phyloP scores from a whole-genome alignment of 2,888 invertebrate genomes.

The Scrobipalpa costella region DNA sequence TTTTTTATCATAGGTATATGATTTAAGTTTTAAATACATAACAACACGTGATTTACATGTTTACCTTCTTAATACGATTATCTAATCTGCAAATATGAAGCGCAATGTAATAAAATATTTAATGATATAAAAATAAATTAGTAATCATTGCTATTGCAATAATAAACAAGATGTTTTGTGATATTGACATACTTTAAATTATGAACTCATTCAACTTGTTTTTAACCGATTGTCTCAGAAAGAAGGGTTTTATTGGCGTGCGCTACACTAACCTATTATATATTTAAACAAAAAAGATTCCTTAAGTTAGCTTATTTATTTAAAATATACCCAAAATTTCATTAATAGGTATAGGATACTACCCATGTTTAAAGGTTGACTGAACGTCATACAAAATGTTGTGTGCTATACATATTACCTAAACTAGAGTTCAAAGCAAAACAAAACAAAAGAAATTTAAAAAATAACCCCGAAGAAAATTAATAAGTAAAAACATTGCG shows the following conservation, averaged over 20 bases:
- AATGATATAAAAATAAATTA: too few species aligned
- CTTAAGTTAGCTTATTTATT: neutral
- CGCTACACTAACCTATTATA: too few species aligned
- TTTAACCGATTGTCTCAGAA: too few species aligned
- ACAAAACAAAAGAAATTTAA: too few species aligned
- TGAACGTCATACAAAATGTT: neutral
- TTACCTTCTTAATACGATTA: conserved; percentile 8
- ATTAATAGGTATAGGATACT: too few species aligned
- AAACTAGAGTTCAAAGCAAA: too few species aligned
- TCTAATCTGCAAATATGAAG: neutral
- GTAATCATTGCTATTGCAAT: conserved; percentile 1
- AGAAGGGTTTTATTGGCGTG: too few species aligned
- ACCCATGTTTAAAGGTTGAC: too few species aligned
- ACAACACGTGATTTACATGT: conserved; percentile 2
- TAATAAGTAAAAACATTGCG: too few species aligned
- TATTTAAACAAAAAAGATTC: too few species aligned
- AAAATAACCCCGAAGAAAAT: too few species aligned
- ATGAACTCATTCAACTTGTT: too few species aligned
- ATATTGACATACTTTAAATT: neutral
- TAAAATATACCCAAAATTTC: neutral
- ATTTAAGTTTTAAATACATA: neutral
- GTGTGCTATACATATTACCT: neutral
- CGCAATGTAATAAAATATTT: neutral
- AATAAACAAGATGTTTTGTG: neutral
- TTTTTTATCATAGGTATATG: neutral